Conservation (phyloP, 2,113 vertebrate species). For the sheep (Ovis aries) region DNA sequence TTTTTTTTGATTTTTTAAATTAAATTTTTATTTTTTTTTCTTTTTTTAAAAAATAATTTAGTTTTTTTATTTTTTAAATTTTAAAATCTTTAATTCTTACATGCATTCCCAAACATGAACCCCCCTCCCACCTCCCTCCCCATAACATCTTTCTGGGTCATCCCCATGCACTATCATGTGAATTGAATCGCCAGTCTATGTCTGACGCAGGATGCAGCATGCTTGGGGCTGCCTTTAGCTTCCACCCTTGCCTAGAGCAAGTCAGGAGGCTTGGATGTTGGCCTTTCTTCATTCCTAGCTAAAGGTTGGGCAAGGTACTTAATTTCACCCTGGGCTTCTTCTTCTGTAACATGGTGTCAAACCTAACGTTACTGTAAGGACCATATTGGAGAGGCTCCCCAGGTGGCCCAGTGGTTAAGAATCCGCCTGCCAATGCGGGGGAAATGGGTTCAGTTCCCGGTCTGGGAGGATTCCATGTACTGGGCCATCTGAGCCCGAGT, state of each 20-base stretch:
- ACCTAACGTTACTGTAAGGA: neutral
- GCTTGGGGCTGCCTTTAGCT: neutral
- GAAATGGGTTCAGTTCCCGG: neutral
- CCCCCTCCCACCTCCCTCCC: too few species aligned
- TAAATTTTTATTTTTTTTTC: too few species aligned
- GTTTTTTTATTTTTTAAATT: too few species aligned
- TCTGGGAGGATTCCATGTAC: neutral
- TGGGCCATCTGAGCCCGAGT: accelerated
- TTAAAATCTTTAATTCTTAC: too few species aligned
- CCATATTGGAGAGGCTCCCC: neutral
- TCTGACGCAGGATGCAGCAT: too few species aligned
- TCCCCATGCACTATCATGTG: too few species aligned
- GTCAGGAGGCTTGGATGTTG: neutral
- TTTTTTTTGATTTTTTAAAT: too few species aligned
- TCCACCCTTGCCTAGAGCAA: neutral
- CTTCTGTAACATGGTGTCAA: neutral
- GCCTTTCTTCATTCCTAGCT: neutral
- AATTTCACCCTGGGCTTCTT: neutral
- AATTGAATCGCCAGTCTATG: too few species aligned
- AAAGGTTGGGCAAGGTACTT: neutral
- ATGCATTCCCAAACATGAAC: too few species aligned
- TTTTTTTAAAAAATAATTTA: too few species aligned
- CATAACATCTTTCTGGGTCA: too few species aligned
- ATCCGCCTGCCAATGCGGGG: accelerated
- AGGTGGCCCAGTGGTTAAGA: neutral